A percentile compares a stretch with the other conserved stretches of the same genome.
Evolutionary conservation across 2,113 vertebrate genomes (phyloP).

Genomic region (Notechis scutatus): DNA sequence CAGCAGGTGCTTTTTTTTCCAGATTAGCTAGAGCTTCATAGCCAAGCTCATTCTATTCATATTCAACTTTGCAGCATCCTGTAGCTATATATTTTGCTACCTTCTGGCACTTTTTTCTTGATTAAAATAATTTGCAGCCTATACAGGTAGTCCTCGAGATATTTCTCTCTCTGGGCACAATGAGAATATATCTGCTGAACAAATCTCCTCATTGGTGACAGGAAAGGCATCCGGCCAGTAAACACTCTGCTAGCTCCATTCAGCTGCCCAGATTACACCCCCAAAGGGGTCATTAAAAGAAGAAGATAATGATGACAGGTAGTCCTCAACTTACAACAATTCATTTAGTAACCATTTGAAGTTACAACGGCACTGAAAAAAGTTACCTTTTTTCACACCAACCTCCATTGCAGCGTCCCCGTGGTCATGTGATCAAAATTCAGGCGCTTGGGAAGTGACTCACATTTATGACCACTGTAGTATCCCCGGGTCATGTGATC

Average conservation of each 20-base stretch:
- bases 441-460: neutral
- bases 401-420: neutral
- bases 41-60: neutral
- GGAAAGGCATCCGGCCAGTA: too few species aligned
- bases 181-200: too few species aligned
- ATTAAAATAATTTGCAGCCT: neutral
- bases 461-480: neutral
- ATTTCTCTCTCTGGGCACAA: too few species aligned
- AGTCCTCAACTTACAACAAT: neutral
- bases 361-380: neutral
- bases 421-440: neutral
- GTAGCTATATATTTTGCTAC: neutral
- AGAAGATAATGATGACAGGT: neutral
- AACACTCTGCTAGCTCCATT: too few species aligned
- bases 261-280: too few species aligned
- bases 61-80: neutral
- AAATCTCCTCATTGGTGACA: too few species aligned
- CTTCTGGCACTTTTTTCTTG: conserved; percentile 18
- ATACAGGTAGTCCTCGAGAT: neutral
- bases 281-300: too few species aligned
- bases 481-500: neutral
- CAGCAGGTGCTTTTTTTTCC: conserved; percentile 3
- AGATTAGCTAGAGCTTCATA: conserved; percentile 16
- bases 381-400: neutral
- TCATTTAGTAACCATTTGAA: neutral